These are phyloP conservation scores for Cerastis rubricosa DNA, from an alignment of 2,888 invertebrate genomes.

Conservation along the genomic window DNA sequence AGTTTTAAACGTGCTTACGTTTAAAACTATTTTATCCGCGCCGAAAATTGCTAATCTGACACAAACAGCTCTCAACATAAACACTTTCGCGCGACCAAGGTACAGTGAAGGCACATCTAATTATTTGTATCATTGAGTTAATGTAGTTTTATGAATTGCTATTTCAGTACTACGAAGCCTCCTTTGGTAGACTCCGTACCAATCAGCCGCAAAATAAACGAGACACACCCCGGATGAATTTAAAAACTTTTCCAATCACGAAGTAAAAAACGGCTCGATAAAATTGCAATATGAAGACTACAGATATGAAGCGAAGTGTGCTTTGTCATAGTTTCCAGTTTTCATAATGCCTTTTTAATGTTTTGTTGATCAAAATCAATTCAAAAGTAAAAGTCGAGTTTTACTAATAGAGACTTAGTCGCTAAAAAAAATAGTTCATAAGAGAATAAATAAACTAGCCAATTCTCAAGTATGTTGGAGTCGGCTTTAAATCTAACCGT, in stretches of 20 bases:
- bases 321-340: constrained; percentile 14
- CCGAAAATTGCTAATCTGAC: not conserved
- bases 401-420: not conserved
- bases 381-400: not conserved
- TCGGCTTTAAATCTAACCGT: not conserved
- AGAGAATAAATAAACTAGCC: not conserved
- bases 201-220: constrained; percentile 1
- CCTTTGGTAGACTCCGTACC: not conserved
- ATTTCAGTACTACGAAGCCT: not conserved
- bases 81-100: not conserved
- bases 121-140: not conserved
- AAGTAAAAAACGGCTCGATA: constrained; percentile 25
- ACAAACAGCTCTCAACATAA: not conserved
- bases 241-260: constrained; percentile 43
- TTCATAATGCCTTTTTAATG: not conserved
- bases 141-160: not conserved
- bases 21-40: not conserved
- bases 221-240: constrained; percentile 13
- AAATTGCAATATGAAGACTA: too few species aligned
- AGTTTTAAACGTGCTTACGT: too few species aligned
- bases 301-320: constrained; percentile 28
- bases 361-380: not conserved
- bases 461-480: not conserved
- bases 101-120: not conserved
- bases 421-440: not conserved